Percentiles rank a stretch among this genome's conserved stretches.
phyloP scores from a whole-genome alignment of 2,113 vertebrate genomes.

The Brienomyrus longianalis region DNA sequence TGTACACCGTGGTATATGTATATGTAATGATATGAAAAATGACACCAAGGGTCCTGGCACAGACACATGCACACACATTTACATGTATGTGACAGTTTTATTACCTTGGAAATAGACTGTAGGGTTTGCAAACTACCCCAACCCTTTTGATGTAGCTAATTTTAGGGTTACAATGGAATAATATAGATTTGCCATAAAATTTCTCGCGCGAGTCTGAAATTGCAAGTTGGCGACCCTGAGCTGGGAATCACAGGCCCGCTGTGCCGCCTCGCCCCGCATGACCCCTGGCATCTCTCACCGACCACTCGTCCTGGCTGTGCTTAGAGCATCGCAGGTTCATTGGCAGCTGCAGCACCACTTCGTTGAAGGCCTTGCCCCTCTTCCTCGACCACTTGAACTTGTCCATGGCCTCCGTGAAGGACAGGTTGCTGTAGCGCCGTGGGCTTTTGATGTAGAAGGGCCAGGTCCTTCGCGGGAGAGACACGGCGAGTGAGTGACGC shows the following conservation, averaged over 20 bases:
- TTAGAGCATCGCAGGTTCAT: conserved; percentile 78
- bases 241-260: neutral
- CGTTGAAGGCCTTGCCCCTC: conserved; percentile 70
- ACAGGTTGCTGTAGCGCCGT: conserved; percentile 76
- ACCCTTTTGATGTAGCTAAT: neutral
- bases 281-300: conserved; percentile 57
- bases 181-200: neutral
- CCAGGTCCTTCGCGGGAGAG: conserved; percentile 52
- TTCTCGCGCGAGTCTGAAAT: neutral
- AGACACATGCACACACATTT: neutral
- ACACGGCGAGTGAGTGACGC: neutral
- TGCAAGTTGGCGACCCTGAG: neutral
- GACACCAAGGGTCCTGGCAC: neutral
- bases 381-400: conserved; percentile 75
- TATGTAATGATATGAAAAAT: neutral
- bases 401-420: conserved; percentile 82
- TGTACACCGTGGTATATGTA: too few relatives aligned
- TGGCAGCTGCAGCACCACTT: conserved; percentile 67
- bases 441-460: conserved; percentile 84
- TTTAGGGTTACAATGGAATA: neutral
- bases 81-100: neutral
- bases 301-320: conserved; percentile 71
- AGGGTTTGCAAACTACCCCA: neutral
- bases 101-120: neutral
- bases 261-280: neutral